Conservation (phyloP, 2,888 invertebrate species). For the Microctonus hyperodae region DNA sequence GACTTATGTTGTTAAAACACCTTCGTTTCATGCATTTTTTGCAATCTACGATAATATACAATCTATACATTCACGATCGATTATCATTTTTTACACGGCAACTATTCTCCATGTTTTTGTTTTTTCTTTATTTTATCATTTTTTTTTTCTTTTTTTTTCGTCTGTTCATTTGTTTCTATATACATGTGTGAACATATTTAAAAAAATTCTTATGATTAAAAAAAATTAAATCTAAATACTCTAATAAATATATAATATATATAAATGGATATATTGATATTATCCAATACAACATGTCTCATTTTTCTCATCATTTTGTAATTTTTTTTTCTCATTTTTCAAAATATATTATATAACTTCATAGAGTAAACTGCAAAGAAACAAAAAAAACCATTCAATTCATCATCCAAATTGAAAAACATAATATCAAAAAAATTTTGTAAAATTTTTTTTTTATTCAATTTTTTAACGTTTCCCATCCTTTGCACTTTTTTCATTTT, state of each 20-base stretch:
- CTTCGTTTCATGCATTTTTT: neutral
- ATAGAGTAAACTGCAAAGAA: constrained; percentile 34
- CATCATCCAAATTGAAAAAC: neutral
- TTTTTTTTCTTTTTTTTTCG: constrained; percentile 24
- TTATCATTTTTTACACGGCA: constrained; percentile 27
- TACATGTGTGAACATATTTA: constrained; percentile 26
- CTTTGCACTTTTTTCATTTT: neutral
- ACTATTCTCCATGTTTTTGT: constrained; percentile 14
- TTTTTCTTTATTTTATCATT: constrained; percentile 25
- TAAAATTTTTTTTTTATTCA: neutral
- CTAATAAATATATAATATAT: constrained; percentile 48
- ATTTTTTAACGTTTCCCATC: neutral
- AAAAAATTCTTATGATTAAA: constrained; percentile 31
- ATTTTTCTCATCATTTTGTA: constrained; percentile 39
- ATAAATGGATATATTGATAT: constrained; percentile 57
- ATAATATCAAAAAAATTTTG: neutral
- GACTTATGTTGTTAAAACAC: constrained; percentile 11
- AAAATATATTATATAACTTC: constrained; percentile 32
- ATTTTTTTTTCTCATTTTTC: constrained; percentile 31
- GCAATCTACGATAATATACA: constrained; percentile 24
- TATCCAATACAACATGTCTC: constrained; percentile 51
- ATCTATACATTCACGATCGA: constrained; percentile 37
- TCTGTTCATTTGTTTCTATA: constrained; percentile 35
- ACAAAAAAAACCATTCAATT: constrained; percentile 3
- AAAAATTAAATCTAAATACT: constrained; percentile 52